These are phyloP conservation scores for Sceliomorpha sp. DNA, from an alignment of 2,888 invertebrate genomes.

Conservation along the genomic window DNA sequence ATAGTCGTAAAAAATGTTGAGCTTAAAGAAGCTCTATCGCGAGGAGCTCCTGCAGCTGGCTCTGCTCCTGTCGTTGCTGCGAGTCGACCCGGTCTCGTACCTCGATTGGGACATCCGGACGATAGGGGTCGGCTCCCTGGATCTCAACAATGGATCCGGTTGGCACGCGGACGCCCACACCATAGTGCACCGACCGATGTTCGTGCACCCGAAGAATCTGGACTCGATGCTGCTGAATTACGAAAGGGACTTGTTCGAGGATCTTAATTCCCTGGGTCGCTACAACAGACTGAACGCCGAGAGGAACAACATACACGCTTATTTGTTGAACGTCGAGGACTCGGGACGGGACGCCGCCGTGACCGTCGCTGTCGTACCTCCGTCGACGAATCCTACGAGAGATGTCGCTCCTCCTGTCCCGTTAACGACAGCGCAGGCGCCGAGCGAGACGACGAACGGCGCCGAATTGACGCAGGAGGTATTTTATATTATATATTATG, in stretches of 20 bases:
- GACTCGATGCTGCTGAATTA: slow-evolving; percentile 87
- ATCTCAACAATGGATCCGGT: slow-evolving; percentile 86
- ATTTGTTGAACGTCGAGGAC: slow-evolving; percentile 83
- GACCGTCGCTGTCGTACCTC: slow-evolving; percentile 65
- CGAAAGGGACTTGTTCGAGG: slow-evolving; percentile 87
- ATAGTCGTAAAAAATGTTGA: slow-evolving; percentile 86
- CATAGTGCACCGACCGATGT: slow-evolving; percentile 83
- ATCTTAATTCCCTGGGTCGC: slow-evolving; percentile 86
- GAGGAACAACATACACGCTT: slow-evolving; percentile 83
- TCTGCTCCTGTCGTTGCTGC: slow-evolving; percentile 89
- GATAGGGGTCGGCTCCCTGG: slow-evolving; percentile 80
- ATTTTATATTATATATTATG: too few species aligned
- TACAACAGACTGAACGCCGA: slow-evolving; percentile 82
- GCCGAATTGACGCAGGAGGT: slow-evolving; percentile 81
- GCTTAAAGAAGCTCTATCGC: slow-evolving; percentile 90
- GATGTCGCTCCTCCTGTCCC: slow-evolving; percentile 65
- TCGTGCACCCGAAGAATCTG: slow-evolving; percentile 86
- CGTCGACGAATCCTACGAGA: slow-evolving; percentile 61
- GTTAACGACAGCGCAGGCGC: slow-evolving; percentile 59
- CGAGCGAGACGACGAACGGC: slow-evolving; percentile 61
- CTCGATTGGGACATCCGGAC: slow-evolving; percentile 83
- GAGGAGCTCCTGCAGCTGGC: slow-evolving; percentile 91
- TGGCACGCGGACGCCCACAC: slow-evolving; percentile 84
- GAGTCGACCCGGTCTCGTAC: slow-evolving; percentile 88
- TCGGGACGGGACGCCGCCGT: slow-evolving; percentile 63